Percentiles rank a stretch among this genome's conserved stretches.
Conservation (phyloP, 2,113 vertebrate genomes). For the Colinus virginianus region DNA sequence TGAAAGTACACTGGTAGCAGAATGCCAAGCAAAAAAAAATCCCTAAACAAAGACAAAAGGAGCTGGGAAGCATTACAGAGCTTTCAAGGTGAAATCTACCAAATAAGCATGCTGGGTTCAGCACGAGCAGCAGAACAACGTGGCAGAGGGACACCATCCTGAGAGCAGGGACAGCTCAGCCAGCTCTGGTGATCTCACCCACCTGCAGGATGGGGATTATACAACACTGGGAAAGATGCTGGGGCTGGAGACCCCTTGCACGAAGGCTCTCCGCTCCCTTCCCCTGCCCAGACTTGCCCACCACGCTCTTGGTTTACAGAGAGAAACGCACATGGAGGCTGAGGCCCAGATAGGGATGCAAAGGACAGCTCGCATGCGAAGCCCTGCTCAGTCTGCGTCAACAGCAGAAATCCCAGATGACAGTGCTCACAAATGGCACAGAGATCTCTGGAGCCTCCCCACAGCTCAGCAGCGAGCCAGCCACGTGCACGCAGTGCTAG, state of each 20-base stretch:
- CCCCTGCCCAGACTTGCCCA: constrained; percentile 39
- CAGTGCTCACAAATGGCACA: neutral
- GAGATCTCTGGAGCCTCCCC: neutral
- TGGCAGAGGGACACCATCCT: neutral
- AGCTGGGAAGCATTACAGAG: constrained; percentile 22
- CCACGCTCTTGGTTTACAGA: neutral
- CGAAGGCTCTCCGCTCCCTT: neutral
- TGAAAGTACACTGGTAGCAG: neutral
- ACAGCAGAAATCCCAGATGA: neutral
- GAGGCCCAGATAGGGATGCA: neutral
- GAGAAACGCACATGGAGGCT: neutral
- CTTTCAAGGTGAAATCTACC: constrained; percentile 40
- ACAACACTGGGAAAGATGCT: neutral
- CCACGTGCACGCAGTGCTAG: neutral
- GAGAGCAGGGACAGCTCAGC: neutral
- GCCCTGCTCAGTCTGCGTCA: neutral
- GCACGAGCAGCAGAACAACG: accelerated
- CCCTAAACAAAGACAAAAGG: constrained; percentile 35
- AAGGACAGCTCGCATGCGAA: neutral
- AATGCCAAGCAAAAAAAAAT: constrained; percentile 2
- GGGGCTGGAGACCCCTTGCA: neutral
- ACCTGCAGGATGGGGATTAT: neutral
- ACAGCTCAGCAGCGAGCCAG: neutral
- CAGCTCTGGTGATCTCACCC: neutral
- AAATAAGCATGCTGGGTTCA: neutral